These are phyloP conservation scores for Actinia equina DNA, from an alignment of 64 coral and sea anemone genomes.

Conservation along the genomic window DNA sequence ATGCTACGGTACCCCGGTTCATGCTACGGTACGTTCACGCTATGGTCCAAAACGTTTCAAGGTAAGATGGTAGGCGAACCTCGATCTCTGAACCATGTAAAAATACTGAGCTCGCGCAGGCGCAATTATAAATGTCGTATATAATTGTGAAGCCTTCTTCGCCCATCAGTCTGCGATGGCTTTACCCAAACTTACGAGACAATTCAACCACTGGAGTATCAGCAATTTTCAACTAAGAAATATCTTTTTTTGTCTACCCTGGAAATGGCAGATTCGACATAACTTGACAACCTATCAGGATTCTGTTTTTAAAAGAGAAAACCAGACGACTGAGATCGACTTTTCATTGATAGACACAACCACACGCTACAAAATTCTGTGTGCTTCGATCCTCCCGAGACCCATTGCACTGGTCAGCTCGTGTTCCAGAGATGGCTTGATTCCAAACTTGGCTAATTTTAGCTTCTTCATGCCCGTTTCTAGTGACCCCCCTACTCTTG, in stretches of 20 bases:
- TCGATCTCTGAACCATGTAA: no score
- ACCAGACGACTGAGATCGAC: not conserved
- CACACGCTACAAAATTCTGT: not conserved
- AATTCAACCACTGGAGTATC: not conserved
- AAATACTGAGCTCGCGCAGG: no score
- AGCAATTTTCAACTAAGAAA: not conserved
- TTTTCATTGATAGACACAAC: not conserved
- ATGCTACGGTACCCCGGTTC: no score
- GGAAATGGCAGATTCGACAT: not conserved
- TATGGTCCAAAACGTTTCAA: no score
- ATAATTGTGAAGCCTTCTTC: no score
- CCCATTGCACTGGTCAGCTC: not conserved
- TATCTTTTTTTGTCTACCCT: not conserved
- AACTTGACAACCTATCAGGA: not conserved
- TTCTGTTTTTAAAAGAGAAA: not conserved
- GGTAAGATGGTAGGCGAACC: no score
- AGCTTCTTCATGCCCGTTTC: not conserved
- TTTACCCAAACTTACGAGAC: not conserved
- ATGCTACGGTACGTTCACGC: no score
- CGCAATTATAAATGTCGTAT: no score
- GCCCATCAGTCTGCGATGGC: not conserved
- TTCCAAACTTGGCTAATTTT: not conserved
- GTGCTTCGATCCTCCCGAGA: not conserved
- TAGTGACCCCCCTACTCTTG: not conserved
- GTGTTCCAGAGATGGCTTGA: not conserved